Base-by-base conservation (phyloP, 2,797 vertebrate species). In the Bucorvus abyssinicus region DNA sequence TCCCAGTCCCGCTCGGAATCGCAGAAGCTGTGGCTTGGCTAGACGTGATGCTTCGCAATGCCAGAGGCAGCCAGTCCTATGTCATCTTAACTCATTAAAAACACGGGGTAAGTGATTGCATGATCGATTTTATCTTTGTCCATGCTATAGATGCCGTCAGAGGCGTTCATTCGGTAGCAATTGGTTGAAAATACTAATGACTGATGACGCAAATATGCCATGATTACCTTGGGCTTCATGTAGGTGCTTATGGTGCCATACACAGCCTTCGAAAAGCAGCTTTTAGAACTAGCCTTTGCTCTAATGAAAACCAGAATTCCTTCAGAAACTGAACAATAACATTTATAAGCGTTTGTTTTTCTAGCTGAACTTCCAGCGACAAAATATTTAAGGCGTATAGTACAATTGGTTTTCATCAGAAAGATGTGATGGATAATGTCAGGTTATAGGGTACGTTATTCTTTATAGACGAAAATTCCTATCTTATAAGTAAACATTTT, bases 251-350 rank as follows among this genome's bases (percentile, higher is more conserved):
- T 7, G 59, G 20, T 83, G 60, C 71, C 45, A 52, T 64, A 50
- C 7, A 53, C 20, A 65, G 20, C 29, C 87, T 93, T 93, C 87
- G 56, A 94, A 95, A 84, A 73, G 47, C 38, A 94, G 50, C 49
- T 89, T 96, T 97, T 75, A 8, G 91, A 92, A 89, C 45, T 67
- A 50, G n/a, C 91, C 30, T 70, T 89, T 59, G 75, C 91, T 95
- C 7, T 97, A 97, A 97, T 96, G 87, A 94, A 96, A 96, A 94
- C 80, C 96, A 97, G 95, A 95, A 82, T 88, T 89, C 68, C 56
- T 87, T 85, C 75, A 81, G 92, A 76, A 92, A 94, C 60, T 63
- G 69, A 95, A 93, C 59, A 80, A 87, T 68, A 67, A 92, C 89
- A 87, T 71, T 40, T 30, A 79, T 73, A 76, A 50, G 24, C n/a